A percentile compares a stretch with the other conserved stretches of the same genome.
phyloP scores from a whole-genome alignment of 1,140 invertebrate species.

The Mactra quadrangularis region DNA sequence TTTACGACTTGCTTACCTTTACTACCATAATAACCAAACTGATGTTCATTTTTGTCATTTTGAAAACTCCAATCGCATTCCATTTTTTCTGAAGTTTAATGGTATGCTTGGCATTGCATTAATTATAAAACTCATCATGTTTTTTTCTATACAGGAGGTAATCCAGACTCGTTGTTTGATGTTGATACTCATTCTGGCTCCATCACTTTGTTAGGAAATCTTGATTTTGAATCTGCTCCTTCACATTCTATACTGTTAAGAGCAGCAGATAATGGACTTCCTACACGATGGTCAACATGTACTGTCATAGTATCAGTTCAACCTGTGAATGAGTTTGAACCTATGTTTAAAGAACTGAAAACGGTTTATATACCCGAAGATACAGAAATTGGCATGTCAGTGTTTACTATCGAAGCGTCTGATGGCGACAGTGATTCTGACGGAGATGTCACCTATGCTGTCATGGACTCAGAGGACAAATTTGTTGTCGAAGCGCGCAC shows the following conservation, averaged over 20 bases:
- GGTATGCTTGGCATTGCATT: no score
- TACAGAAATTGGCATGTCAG: conserved; percentile 13
- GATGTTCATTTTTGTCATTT: no score
- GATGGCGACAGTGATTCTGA: conserved; percentile 41
- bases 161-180: conserved; percentile 24
- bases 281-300: conserved; percentile 36
- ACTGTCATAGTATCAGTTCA: conserved; percentile 42
- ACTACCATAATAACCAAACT: no score
- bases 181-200: conserved; percentile 26
- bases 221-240: conserved; percentile 41
- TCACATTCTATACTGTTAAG: conserved; percentile 8
- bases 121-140: no score
- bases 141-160: conserved; percentile 28
- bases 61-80: no score
- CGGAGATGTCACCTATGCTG: conserved; percentile 15
- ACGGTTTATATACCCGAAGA: conserved; percentile 34
- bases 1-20: no score
- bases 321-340: conserved; percentile 56
- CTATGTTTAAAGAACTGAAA: conserved; percentile 46
- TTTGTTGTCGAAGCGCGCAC: conserved; percentile 53
- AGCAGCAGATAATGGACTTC: conserved; percentile 49
- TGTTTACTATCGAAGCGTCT: conserved; percentile 39
- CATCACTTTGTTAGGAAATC: conserved; percentile 4
- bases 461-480: conserved; percentile 2
- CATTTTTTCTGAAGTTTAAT: no score